These are phyloP conservation scores for Drosophila fungiperda DNA, from an alignment of 2,888 invertebrate genomes.

Conservation along the genomic window DNA sequence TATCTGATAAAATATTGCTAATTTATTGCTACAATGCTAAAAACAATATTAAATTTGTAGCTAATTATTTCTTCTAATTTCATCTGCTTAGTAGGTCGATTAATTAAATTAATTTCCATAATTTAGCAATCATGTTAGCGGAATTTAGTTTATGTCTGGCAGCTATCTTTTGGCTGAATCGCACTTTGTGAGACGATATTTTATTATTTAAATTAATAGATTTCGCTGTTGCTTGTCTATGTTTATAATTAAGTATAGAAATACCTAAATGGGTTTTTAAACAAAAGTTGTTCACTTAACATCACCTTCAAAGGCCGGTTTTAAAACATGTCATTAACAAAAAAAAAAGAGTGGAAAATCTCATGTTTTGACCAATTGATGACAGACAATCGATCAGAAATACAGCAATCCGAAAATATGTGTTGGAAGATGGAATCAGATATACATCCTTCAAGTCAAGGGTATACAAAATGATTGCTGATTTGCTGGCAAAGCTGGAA, in stretches of 20 bases:
- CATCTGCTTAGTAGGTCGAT: not conserved
- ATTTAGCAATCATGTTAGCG: not conserved
- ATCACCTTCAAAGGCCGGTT: not conserved
- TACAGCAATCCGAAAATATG: not conserved
- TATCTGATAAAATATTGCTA: not conserved
- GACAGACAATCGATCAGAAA: not conserved
- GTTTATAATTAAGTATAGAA: not conserved
- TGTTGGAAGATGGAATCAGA: not conserved
- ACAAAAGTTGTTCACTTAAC: not conserved
- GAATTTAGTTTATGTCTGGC: not conserved
- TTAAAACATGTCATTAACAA: not conserved
- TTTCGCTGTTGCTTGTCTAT: not conserved
- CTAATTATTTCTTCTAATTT: not conserved
- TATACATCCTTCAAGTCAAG: not conserved
- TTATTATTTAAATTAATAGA: not conserved
- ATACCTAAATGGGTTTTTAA: not conserved
- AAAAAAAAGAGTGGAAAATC: not conserved
- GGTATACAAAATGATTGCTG: conserved; percentile 3
- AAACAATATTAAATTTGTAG: not conserved
- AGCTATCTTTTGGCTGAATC: not conserved
- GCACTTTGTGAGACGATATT: not conserved
- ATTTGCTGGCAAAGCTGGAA: not conserved
- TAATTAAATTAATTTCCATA: not conserved
- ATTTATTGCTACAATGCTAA: too few species aligned
- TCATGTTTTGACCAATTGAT: not conserved